Conservation (phyloP, 1,140 invertebrate genomes). For the Caenorhabditis inopinata region DNA sequence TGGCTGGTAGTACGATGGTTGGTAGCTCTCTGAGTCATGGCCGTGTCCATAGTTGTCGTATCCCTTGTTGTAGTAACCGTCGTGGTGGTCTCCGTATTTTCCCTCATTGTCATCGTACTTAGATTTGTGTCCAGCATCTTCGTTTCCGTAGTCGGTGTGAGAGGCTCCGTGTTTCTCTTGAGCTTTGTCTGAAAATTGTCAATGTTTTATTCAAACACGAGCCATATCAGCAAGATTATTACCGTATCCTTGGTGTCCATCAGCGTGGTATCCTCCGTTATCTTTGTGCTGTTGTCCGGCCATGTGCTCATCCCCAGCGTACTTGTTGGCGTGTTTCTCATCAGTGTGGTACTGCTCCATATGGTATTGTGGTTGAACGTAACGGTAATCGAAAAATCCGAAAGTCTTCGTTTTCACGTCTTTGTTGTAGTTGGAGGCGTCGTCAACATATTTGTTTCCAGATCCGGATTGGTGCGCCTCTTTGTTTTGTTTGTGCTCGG, state of each 20-base stretch:
- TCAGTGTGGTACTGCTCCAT: slow-evolving; percentile 48
- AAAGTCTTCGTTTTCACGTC: slow-evolving; percentile 47
- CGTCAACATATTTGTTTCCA: slow-evolving; percentile 5
- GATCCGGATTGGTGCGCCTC: slow-evolving; percentile 18
- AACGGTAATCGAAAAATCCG: slow-evolving; percentile 53
- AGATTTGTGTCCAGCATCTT: slow-evolving; percentile 22
- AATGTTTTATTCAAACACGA: too few relatives aligned
- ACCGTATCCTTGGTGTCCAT: slow-evolving; percentile 44
- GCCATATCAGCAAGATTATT: not conserved
- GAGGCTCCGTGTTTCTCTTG: slow-evolving; percentile 29
- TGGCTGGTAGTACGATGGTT: slow-evolving; percentile 29
- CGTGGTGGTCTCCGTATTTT: slow-evolving; percentile 34
- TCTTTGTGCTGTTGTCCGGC: slow-evolving; percentile 39
- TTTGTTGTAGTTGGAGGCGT: slow-evolving; percentile 22
- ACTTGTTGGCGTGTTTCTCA: slow-evolving; percentile 52
- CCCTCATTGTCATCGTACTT: slow-evolving; percentile 39
- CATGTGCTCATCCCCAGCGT: slow-evolving; percentile 46
- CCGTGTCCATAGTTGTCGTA: slow-evolving; percentile 44
- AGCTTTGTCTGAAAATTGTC: slow-evolving; percentile 40
- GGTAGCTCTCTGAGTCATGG: slow-evolving; percentile 31
- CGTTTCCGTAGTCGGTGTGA: slow-evolving; percentile 23
- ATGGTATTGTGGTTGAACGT: slow-evolving; percentile 50
- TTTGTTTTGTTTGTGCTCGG: slow-evolving; percentile 23
- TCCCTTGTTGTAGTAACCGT: slow-evolving; percentile 43
- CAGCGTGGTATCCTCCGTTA: slow-evolving; percentile 37